These are phyloP conservation scores for Nephrotoma appendiculata DNA, from an alignment of 2,888 invertebrate genomes.

Conservation along the genomic window DNA sequence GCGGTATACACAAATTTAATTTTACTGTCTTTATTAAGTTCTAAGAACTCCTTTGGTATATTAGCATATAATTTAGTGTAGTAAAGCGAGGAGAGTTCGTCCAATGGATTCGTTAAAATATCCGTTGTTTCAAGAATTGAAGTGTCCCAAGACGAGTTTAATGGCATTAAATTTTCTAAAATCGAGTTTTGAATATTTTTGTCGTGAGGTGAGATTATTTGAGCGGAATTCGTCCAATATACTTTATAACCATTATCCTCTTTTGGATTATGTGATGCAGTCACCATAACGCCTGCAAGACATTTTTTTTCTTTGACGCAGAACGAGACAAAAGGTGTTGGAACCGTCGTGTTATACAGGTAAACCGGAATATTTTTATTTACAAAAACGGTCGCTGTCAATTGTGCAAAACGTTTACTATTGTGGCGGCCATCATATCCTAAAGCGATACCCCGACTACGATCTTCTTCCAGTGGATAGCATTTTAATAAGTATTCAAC, in stretches of 20 bases:
- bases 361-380: constrained; percentile 61
- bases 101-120: constrained; percentile 52
- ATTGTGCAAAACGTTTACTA: constrained; percentile 78
- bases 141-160: constrained; percentile 63
- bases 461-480: constrained; percentile 35
- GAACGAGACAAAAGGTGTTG: constrained; percentile 92
- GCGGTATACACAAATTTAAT: constrained; percentile 79
- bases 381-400: constrained; percentile 74
- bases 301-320: constrained; percentile 57
- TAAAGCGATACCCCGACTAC: constrained; percentile 62
- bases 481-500: constrained; percentile 54
- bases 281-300: constrained; percentile 82
- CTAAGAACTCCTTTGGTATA: constrained; percentile 38
- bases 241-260: constrained; percentile 97
- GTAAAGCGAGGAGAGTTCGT: constrained; percentile 53
- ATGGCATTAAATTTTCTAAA: constrained; percentile 59
- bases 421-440: constrained; percentile 91
- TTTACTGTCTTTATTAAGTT: constrained; percentile 38
- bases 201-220: constrained; percentile 89
- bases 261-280: constrained; percentile 92
- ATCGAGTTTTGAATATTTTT: constrained; percentile 70
- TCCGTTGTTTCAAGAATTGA: constrained; percentile 37
- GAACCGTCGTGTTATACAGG: constrained; percentile 63
- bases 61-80: constrained; percentile 41
- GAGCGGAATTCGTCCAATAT: constrained; percentile 89